phyloP scores from a whole-genome alignment of 2,113 vertebrate species.

The Ictidomys tridecemlineatus region DNA sequence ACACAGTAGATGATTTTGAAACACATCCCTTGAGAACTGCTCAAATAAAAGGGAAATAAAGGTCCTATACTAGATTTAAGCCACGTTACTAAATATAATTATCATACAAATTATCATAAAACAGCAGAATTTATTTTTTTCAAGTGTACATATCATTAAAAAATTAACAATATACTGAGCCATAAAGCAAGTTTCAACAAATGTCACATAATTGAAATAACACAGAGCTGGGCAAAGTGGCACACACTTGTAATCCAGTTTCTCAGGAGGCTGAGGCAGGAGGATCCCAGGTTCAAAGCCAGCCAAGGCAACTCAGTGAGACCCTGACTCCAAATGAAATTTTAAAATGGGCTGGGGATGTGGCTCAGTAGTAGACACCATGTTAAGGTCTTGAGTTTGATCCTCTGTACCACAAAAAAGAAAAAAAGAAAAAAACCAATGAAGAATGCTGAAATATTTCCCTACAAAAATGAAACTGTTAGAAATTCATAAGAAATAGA shows the following conservation, averaged over 20 bases:
- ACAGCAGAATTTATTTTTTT: background rate
- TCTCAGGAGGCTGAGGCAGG: too few relatives aligned
- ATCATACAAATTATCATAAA: background rate
- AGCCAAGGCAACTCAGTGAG: too few relatives aligned
- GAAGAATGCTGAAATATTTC: background rate
- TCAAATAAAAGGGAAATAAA: background rate
- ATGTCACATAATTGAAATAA: background rate
- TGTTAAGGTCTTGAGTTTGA: too few relatives aligned
- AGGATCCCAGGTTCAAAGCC: too few relatives aligned
- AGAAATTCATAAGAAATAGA: background rate
- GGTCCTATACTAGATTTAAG: background rate
- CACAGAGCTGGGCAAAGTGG: too few relatives aligned
- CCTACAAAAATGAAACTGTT: background rate
- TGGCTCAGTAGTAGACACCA: too few relatives aligned
- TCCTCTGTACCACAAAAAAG: too few relatives aligned
- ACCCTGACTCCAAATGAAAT: too few relatives aligned
- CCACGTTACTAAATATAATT: background rate
- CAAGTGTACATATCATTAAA: background rate
- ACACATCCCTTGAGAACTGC: background rate
- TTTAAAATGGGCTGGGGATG: too few relatives aligned
- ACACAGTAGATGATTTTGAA: background rate
- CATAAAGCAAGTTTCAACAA: background rate
- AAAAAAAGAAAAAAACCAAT: too few relatives aligned
- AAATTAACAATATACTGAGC: background rate
- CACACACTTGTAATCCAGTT: too few relatives aligned